phyloP scores from a whole-genome alignment of 2,888 invertebrate genomes.

The Penaeus monodon region DNA sequence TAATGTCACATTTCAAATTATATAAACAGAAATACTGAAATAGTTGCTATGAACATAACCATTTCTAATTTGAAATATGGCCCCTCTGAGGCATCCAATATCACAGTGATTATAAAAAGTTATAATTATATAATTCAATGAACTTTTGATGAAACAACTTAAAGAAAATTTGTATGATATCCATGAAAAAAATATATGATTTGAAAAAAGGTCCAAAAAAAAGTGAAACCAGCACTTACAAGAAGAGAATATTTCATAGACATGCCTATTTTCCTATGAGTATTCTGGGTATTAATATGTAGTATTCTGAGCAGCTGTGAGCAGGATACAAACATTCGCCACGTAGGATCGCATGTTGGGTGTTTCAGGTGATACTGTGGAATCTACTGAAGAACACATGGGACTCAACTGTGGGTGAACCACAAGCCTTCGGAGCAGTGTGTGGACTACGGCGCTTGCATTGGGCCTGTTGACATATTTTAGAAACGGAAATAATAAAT shows the following conservation, averaged over 20 bases:
- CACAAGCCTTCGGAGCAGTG: constrained; percentile 62
- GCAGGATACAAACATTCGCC: constrained; percentile 62
- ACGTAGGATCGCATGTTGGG: constrained; percentile 45
- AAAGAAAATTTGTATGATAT: too few relatives aligned
- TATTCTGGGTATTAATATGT: too few relatives aligned
- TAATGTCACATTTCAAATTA: too few relatives aligned
- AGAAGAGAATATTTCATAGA: background rate
- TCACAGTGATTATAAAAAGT: too few relatives aligned
- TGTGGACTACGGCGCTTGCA: constrained; percentile 55
- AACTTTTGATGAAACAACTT: too few relatives aligned
- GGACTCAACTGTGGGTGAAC: constrained; percentile 56
- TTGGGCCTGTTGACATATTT: constrained; percentile 31
- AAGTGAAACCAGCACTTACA: background rate
- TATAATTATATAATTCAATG: too few relatives aligned
- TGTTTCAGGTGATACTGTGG: constrained; percentile 56
- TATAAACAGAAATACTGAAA: too few relatives aligned
- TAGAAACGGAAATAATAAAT: background rate
- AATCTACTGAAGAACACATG: constrained; percentile 55
- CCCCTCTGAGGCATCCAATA: too few relatives aligned
- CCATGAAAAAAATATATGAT: too few relatives aligned
- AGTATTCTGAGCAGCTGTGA: constrained; percentile 63
- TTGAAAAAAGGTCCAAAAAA: too few relatives aligned
- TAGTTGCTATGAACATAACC: too few relatives aligned
- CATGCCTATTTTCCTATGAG: background rate
- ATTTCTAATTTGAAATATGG: too few relatives aligned